These are phyloP conservation scores for Percopsis omiscomaycus DNA, from an alignment of 2,797 vertebrate genomes.

Conservation along the genomic window DNA sequence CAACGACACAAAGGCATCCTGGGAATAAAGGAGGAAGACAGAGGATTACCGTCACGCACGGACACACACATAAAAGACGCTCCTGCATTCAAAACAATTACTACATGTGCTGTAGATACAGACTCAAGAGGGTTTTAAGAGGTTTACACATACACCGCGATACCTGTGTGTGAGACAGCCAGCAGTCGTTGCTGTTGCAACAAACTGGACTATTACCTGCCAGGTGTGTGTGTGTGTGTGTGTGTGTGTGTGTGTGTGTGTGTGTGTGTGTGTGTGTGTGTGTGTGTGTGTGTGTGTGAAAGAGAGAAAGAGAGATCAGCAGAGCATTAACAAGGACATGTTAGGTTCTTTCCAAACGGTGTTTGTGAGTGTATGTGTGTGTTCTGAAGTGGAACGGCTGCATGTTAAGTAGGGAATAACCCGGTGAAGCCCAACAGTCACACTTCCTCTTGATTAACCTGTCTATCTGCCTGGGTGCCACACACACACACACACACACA, in stretches of 20 bases:
- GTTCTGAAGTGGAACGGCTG: conserved; percentile 9
- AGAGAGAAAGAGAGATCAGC: conserved; percentile 9
- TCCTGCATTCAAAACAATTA: too few species aligned
- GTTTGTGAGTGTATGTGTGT: conserved; percentile 10
- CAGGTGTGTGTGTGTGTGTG: neutral
- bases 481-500: conserved; percentile 8
- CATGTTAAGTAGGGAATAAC: conserved; percentile 23
- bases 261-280: conserved; percentile 5
- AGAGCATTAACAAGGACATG: conserved; percentile 7
- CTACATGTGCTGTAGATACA: too few species aligned
- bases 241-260: neutral
- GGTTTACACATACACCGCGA: too few species aligned
- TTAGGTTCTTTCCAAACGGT: conserved; percentile 10
- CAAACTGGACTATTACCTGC: neutral
- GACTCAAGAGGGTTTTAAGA: too few species aligned
- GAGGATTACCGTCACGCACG: neutral
- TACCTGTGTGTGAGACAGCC: too few species aligned
- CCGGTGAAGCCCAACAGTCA: conserved; percentile 3
- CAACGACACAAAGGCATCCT: conserved; percentile 90
- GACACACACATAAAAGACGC: too few species aligned
- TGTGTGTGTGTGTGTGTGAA: neutral
- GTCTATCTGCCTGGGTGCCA: neutral
- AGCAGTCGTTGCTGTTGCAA: too few species aligned
- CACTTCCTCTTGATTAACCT: neutral
- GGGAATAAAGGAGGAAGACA: conserved; percentile 18